phyloP scores from a whole-genome alignment of 2,888 invertebrate species.

The Philereme vetulata region DNA sequence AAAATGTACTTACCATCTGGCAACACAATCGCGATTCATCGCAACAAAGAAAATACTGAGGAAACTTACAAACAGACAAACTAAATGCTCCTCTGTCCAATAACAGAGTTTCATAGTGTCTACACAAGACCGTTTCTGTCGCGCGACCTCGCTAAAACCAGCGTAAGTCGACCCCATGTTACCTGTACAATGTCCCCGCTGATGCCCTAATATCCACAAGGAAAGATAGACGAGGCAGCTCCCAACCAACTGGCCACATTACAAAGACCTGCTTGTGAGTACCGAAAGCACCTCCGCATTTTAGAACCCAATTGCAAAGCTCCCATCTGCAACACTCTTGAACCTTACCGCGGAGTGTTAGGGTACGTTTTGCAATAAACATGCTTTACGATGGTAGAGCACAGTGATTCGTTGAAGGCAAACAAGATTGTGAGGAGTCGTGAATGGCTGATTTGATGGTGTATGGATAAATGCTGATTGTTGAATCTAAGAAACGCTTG shows the following conservation, averaged over 20 bases:
- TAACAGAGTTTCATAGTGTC: constrained; percentile 79
- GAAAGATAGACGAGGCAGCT: constrained; percentile 56
- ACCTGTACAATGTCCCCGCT: constrained; percentile 45
- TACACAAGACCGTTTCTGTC: constrained; percentile 76
- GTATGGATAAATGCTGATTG: constrained; percentile 57
- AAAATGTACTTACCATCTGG: constrained; percentile 55
- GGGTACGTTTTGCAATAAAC: constrained; percentile 56
- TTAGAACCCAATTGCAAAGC: constrained; percentile 65
- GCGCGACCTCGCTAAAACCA: constrained; percentile 72
- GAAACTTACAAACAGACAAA: constrained; percentile 63
- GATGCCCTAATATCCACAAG: constrained; percentile 40
- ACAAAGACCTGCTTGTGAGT: constrained; percentile 79
- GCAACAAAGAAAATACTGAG: constrained; percentile 76
- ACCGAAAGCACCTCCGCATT: constrained; percentile 76
- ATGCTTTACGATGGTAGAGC: constrained; percentile 42
- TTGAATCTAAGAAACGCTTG: constrained; percentile 43
- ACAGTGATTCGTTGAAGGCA: constrained; percentile 72
- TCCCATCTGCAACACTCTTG: constrained; percentile 52
- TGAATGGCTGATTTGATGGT: constrained; percentile 70
- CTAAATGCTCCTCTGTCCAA: constrained; percentile 75
- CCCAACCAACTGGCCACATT: constrained; percentile 60
- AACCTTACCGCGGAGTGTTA: constrained; percentile 54
- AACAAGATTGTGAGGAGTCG: constrained; percentile 73
- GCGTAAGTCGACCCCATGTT: constrained; percentile 46
- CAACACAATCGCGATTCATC: constrained; percentile 74